Evolutionary conservation across 1,140 invertebrate species (phyloP), one percentile per base, ranked within the genome.

Genomic region (Ceratosolen fusciceps): DNA sequence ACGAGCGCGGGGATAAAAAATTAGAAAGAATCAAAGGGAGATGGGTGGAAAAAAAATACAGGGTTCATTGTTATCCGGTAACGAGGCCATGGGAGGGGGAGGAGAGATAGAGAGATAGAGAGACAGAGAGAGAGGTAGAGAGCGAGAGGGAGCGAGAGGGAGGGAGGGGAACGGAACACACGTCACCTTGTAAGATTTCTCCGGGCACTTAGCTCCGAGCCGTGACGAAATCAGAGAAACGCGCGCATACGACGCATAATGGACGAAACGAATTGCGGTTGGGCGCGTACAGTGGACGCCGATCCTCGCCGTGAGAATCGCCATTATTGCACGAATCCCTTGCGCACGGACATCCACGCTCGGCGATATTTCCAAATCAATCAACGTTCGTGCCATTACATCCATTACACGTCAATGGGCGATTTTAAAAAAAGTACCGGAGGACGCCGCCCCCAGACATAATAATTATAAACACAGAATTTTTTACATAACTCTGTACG

Each of bases 141-240:
- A n/a, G n/a, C n/a, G n/a, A n/a, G n/a, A n/a, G n/a, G n/a, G n/a
- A n/a, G n/a, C n/a, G n/a, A n/a, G n/a, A n/a, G n/a, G n/a, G n/a
- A n/a, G n/a, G n/a, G n/a, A n/a, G n/a, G n/a, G n/a, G n/a, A n/a
- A n/a, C n/a, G n/a, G n/a, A n/a, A n/a, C n/a, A n/a, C 52, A 72
- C 54, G 37, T 47, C 72, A 60, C 72, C 72, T 62, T 72, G 60
- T 60, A 47, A 74, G 54, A 60, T 74, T 74, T 74, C 56, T 74
- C 37, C 16, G 31, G 54, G 72, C 21, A 74, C 54, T 62, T 60
- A 60, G 37, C 29, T 52, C 49, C 19, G 37, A n/a, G 56, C 70
- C 49, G 49, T 72, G 70, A 72, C 47, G 70, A 72, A 72, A 70
- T 70, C 43, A 49, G 24, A 70, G 39, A 70, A 70, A 72, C 47